These are phyloP conservation scores for Platycheirus albimanus DNA, from an alignment of 2,888 invertebrate genomes.

Conservation along the genomic window DNA sequence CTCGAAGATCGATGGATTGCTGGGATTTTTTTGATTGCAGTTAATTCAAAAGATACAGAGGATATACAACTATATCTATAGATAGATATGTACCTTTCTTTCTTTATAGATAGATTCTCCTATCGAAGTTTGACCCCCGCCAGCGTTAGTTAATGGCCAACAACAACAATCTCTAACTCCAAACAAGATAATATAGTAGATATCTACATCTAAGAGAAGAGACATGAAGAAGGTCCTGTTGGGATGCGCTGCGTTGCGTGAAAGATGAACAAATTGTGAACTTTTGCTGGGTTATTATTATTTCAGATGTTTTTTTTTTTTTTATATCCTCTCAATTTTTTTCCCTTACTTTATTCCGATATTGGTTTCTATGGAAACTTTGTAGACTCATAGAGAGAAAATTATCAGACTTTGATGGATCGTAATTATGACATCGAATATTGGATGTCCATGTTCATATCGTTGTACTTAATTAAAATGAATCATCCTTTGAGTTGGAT, in stretches of 20 bases:
- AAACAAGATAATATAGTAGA: slow-evolving; percentile 24
- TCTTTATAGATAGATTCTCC: slow-evolving; percentile 29
- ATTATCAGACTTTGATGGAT: slow-evolving; percentile 64
- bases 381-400: slow-evolving; percentile 44
- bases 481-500: slow-evolving; percentile 69
- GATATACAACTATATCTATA: neutral
- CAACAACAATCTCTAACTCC: slow-evolving; percentile 17
- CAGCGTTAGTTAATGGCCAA: slow-evolving; percentile 49
- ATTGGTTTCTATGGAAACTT: slow-evolving; percentile 56
- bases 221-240: slow-evolving; percentile 12
- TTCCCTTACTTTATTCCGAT: slow-evolving; percentile 33
- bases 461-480: slow-evolving; percentile 68
- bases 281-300: slow-evolving; percentile 64
- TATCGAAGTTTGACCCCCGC: slow-evolving; percentile 54
- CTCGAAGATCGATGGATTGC: slow-evolving; percentile 58
- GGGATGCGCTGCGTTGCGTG: slow-evolving; percentile 39
- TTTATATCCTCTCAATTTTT: slow-evolving; percentile 4
- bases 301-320: slow-evolving; percentile 39
- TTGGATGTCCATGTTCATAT: slow-evolving; percentile 62
- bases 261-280: slow-evolving; percentile 62
- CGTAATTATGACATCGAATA: slow-evolving; percentile 71
- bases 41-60: slow-evolving; percentile 38
- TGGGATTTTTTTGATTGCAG: slow-evolving; percentile 60
- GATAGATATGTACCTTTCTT: no score
- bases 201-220: neutral